Percentiles rank a stretch among this genome's conserved stretches.
Evolutionary conservation across 2,797 vertebrate genomes (phyloP).

Genomic region (Coccyzus lansbergi): DNA sequence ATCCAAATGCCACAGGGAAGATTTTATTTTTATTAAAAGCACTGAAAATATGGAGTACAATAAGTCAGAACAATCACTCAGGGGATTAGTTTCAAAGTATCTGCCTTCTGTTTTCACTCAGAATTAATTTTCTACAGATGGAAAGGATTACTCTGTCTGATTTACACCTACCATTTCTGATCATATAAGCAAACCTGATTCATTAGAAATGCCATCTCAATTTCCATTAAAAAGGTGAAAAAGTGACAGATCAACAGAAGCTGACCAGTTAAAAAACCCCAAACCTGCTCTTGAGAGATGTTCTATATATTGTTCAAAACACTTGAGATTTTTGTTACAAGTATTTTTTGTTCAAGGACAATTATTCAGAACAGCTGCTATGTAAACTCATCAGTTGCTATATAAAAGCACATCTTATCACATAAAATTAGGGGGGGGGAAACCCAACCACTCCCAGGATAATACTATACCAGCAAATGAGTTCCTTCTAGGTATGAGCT

Average conservation of each 20-base stretch:
- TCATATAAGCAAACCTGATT: not conserved
- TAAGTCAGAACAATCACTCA: not conserved
- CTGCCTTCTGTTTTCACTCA: conserved; percentile 1
- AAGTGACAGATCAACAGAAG: not conserved
- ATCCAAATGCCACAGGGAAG: not conserved
- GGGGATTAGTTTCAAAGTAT: not conserved
- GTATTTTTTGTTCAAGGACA: not conserved
- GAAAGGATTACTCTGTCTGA: not conserved
- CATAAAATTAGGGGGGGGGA: not conserved
- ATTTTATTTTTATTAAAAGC: conserved; percentile 46
- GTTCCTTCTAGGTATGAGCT: too few species aligned
- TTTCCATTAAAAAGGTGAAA: not conserved
- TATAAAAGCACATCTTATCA: too few species aligned
- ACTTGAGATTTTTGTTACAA: not conserved
- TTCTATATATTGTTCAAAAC: not conserved
- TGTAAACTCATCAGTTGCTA: too few species aligned
- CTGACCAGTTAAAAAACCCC: not conserved
- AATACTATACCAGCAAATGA: not conserved
- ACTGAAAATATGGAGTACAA: not conserved
- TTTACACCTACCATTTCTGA: not conserved
- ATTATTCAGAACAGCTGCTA: not conserved
- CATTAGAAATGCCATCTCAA: not conserved
- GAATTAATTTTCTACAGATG: not conserved
- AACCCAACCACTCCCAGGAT: not conserved
- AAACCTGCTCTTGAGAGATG: not conserved